phyloP scores from a whole-genome alignment of 1,140 invertebrate genomes.

The Hyles euphorbiae region DNA sequence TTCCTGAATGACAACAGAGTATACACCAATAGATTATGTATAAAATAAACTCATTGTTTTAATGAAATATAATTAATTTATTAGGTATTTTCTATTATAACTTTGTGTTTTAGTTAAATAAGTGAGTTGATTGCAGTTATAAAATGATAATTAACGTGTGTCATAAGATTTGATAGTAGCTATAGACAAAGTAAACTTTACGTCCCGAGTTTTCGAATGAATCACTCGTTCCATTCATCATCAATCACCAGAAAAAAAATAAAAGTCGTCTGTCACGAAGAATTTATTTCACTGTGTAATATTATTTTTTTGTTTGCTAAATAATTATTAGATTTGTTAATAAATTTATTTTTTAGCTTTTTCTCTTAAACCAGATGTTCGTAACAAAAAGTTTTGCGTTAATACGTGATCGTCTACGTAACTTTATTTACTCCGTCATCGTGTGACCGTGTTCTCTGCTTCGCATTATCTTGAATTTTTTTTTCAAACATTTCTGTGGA shows the following conservation, averaged over 20 bases:
- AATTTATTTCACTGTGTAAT: slow-evolving; percentile 23
- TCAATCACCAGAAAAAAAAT: slow-evolving; percentile 30
- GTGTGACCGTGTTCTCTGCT: slow-evolving; percentile 44
- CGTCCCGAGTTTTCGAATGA: slow-evolving; percentile 10
- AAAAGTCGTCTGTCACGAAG: slow-evolving; percentile 26
- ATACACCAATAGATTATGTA: too few species aligned
- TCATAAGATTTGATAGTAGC: too few species aligned
- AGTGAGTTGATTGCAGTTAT: too few species aligned
- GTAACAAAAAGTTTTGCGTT: slow-evolving; percentile 32
- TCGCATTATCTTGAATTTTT: slow-evolving; percentile 41
- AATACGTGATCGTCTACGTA: slow-evolving; percentile 33
- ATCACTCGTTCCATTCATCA: slow-evolving; percentile 21
- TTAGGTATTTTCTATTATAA: too few species aligned
- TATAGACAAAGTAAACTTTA: too few species aligned
- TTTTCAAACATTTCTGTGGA: slow-evolving; percentile 45
- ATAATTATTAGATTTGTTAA: slow-evolving; percentile 19
- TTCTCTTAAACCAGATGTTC: slow-evolving; percentile 10
- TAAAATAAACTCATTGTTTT: too few species aligned
- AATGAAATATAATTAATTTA: too few species aligned
- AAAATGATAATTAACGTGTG: too few species aligned
- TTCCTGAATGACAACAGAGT: too few species aligned
- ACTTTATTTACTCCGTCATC: slow-evolving; percentile 52
- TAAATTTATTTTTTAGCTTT: slow-evolving; percentile 16
- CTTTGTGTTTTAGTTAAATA: too few species aligned
- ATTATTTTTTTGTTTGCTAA: slow-evolving; percentile 27